Conservation (phyloP, 2,113 vertebrate genomes). For the Scomber scombrus region DNA sequence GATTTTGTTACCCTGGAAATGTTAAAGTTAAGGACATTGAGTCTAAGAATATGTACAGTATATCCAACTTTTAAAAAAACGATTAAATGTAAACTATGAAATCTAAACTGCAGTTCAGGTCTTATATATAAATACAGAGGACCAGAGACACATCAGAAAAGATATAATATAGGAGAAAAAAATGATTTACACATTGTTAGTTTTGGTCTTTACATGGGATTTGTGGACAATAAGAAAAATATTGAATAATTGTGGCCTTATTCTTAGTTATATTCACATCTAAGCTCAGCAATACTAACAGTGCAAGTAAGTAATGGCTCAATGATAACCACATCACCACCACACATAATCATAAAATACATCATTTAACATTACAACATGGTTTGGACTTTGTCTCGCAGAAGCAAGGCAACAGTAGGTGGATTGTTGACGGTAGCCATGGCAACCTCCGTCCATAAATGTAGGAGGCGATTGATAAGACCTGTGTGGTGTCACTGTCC, state of each 20-base stretch:
- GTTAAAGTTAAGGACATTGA: neutral
- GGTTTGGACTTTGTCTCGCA: neutral
- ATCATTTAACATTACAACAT: neutral
- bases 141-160: too few species aligned
- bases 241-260: too few species aligned
- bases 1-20: too few species aligned
- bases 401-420: neutral
- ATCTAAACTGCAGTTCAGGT: too few species aligned
- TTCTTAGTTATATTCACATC: neutral
- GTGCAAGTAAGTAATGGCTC: neutral
- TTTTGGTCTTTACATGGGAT: neutral
- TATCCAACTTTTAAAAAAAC: too few species aligned
- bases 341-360: neutral
- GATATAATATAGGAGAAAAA: too few species aligned
- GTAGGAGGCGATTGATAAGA: neutral
- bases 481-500: neutral
- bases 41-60: too few species aligned
- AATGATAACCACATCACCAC: too few species aligned
- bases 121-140: too few species aligned
- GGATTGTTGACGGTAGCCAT: conserved; percentile 22
- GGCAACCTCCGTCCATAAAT: conserved; percentile 10
- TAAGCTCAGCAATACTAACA: neutral
- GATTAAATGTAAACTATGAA: too few species aligned
- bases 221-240: too few species aligned
- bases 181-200: neutral